phyloP scores from a whole-genome alignment of 2,888 invertebrate genomes.

The Invenusta paracnida region DNA sequence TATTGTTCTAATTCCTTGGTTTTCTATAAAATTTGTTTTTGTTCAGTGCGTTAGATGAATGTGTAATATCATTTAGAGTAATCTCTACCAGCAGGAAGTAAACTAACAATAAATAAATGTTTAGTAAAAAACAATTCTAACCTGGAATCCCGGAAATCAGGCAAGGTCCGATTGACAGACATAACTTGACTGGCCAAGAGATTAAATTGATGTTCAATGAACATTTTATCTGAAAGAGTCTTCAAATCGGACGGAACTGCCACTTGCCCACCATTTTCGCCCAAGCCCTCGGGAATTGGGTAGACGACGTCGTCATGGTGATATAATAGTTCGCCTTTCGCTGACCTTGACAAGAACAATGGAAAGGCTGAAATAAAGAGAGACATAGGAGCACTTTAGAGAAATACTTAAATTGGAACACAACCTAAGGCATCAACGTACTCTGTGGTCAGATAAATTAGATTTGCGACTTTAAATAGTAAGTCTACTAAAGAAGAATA shows the following conservation, averaged over 20 bases:
- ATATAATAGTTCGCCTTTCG: background rate
- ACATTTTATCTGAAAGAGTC: background rate
- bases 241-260: background rate
- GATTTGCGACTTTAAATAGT: too few species aligned
- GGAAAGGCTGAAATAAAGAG: background rate
- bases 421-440: too few species aligned
- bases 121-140: background rate
- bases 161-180: slow-evolving; percentile 84
- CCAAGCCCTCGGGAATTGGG: background rate
- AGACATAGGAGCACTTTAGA: too few species aligned
- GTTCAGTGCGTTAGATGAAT: too few species aligned
- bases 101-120: background rate
- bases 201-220: slow-evolving; percentile 86
- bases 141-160: slow-evolving; percentile 85
- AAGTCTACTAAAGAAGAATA: too few species aligned
- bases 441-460: too few species aligned
- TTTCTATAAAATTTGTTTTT: too few species aligned
- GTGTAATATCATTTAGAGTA: too few species aligned
- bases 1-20: too few species aligned
- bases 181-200: slow-evolving; percentile 94
- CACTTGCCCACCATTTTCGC: background rate
- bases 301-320: background rate
- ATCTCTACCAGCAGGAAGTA: too few species aligned
- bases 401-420: too few species aligned
- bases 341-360: background rate